Base-by-base conservation (phyloP, 2,797 vertebrate species). In the Pelochelys cantorii region DNA sequence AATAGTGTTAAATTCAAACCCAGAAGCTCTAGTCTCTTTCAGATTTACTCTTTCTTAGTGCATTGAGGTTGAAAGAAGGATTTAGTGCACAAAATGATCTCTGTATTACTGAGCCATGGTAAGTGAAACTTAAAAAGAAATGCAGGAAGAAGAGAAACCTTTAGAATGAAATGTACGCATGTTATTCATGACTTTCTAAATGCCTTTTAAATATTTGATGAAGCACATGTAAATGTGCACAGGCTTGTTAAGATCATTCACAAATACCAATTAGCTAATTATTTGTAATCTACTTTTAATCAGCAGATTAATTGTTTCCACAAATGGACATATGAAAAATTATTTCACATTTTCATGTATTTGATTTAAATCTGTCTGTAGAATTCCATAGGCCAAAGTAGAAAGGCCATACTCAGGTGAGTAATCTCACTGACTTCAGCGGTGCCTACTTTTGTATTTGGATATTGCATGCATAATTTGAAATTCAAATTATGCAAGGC, bases 1-100 rank as follows among this genome's bases (percentile, higher is more conserved):
- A 98, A 98, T 97, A 98, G 98, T 97, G 97, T 98, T 98, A 98
- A 98, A 97, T 97, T 97, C 96, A 97, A 97, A 97, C 95, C 97
- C 97, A 97, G 97, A 97, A 98, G 97, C 96, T 93, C 96, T 95
- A 95, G 95, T 97, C 95, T 96, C 90, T 96, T 97, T 93, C 88
- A 91, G 95, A 96, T 93, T 97, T 97, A 95, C 94, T 97, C 91
- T 96, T 97, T 88, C 93, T 95, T 11, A 93, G 94, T 90, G 96
- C 94, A 97, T 81, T 95, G 96, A 97, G 95, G 92, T 97, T 97
- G 97, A 97, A 98, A 98, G 92, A 91, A 95, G 94, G 96, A 96
- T 95, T 89, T 90, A 95, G 90, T 94, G 95, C 91, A 96, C 55
- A 31, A 95, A 95, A 97, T 95, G 92, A 57, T 92, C 92, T 92